Conservation (phyloP, 2,888 invertebrate species). For the Drosophila percnosoma region DNA sequence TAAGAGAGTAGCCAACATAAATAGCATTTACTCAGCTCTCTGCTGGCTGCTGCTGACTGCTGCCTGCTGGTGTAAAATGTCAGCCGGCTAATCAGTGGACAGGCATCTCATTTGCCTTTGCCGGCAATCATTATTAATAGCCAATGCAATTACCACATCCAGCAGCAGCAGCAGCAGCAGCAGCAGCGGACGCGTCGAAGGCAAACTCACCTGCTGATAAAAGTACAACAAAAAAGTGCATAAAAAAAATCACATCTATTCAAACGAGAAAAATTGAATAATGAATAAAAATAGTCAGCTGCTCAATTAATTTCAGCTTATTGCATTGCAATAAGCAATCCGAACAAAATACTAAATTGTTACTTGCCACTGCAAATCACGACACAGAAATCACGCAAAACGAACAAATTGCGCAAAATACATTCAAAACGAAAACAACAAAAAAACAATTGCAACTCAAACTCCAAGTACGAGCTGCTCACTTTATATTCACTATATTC, state of each 20-base stretch:
- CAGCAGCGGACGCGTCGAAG: conserved; percentile 53
- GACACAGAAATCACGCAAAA: conserved; percentile 72
- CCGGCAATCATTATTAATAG: conserved; percentile 76
- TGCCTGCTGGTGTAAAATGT: conserved; percentile 60
- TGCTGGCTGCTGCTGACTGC: conserved; percentile 1
- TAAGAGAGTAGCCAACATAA: conserved; percentile 63
- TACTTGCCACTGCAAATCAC: conserved; percentile 78
- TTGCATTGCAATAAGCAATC: conserved; percentile 53
- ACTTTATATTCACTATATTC: conserved; percentile 26
- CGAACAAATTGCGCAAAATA: conserved; percentile 75
- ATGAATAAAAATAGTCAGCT: conserved; percentile 65
- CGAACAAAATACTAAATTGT: conserved; percentile 24
- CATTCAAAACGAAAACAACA: conserved; percentile 66
- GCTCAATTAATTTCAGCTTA: conserved; percentile 72
- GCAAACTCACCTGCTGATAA: conserved; percentile 50
- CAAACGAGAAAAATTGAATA: conserved; percentile 31
- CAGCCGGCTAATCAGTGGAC: conserved; percentile 70
- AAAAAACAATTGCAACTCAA: not conserved
- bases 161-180: conserved; percentile 55
- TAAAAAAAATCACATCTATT: conserved; percentile 2
- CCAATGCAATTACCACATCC: conserved; percentile 58
- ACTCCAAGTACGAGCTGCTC: conserved; percentile 28
- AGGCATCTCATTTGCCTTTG: conserved; percentile 59
- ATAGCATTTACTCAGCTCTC: conserved; percentile 60
- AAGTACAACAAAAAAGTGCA: conserved; percentile 35